Percentiles rank a stretch among this genome's conserved stretches.
Evolutionary conservation across 2,797 vertebrate species (phyloP).

Genomic region (Dipus sagitta): DNA sequence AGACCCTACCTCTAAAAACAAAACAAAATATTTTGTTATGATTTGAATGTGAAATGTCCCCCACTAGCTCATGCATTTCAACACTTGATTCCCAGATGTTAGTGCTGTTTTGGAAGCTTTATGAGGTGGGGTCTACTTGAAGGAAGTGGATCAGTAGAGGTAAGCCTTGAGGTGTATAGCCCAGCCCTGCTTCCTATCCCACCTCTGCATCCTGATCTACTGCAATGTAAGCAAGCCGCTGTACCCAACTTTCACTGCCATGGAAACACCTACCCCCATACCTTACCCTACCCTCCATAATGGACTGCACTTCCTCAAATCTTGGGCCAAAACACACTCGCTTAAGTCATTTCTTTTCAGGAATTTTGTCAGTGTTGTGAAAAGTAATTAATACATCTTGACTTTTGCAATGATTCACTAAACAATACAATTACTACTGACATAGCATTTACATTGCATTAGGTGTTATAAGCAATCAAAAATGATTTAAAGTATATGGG

Average conservation of each 20-base stretch:
- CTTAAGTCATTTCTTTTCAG: neutral
- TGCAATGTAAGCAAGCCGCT: neutral
- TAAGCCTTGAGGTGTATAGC: neutral
- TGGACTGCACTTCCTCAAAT: neutral
- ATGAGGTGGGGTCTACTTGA: neutral
- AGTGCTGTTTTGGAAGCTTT: neutral
- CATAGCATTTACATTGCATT: neutral
- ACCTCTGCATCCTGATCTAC: neutral
- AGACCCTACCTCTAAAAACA: too few relatives aligned
- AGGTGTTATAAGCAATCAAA: neutral
- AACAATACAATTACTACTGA: neutral
- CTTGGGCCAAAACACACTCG: neutral
- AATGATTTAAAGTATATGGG: neutral
- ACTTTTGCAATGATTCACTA: neutral
- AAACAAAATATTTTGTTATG: neutral
- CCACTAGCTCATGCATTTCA: neutral
- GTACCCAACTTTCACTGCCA: neutral
- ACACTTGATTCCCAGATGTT: too few relatives aligned
- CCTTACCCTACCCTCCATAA: too few relatives aligned
- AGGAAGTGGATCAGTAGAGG: neutral
- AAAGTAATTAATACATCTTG: neutral
- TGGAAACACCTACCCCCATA: neutral
- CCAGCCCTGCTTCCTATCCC: neutral
- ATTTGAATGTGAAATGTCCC: neutral
- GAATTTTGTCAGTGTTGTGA: neutral